Evolutionary conservation across 2,888 invertebrate species (phyloP).

Genomic region (Drosophila hamatofila): DNA sequence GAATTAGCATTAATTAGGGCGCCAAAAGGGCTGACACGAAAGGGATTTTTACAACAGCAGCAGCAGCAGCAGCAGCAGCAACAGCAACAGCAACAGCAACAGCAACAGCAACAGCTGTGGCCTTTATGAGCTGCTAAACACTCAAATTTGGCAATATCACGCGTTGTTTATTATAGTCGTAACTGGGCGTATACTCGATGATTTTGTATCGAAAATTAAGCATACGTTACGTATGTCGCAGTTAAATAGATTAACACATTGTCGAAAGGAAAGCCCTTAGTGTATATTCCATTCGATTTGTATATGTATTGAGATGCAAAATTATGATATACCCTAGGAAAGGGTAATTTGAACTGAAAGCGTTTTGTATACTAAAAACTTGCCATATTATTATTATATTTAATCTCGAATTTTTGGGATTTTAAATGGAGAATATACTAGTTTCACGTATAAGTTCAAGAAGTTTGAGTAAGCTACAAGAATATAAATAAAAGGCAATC

Average conservation of each 20-base stretch:
- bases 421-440: no score
- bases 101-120: not conserved
- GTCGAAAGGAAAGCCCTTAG: not conserved
- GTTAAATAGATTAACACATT: conserved; percentile 61
- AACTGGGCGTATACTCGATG: conserved; percentile 62
- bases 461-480: no score
- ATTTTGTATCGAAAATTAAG: conserved; percentile 43
- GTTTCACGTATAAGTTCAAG: no score
- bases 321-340: no score
- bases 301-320: no score
- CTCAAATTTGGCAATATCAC: conserved; percentile 9
- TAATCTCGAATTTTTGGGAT: no score
- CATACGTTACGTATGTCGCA: conserved; percentile 69
- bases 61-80: not conserved
- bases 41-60: conserved; percentile 9
- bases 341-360: no score
- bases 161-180: conserved; percentile 8
- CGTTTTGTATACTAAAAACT: no score
- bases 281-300: no score
- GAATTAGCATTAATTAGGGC: conserved; percentile 62
- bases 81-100: not conserved
- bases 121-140: conserved; percentile 59
- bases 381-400: no score
- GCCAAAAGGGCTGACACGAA: conserved; percentile 32
- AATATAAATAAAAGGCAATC: no score